Conservation (phyloP, 2,888 invertebrate species). For the Pseudococcus viburni region DNA sequence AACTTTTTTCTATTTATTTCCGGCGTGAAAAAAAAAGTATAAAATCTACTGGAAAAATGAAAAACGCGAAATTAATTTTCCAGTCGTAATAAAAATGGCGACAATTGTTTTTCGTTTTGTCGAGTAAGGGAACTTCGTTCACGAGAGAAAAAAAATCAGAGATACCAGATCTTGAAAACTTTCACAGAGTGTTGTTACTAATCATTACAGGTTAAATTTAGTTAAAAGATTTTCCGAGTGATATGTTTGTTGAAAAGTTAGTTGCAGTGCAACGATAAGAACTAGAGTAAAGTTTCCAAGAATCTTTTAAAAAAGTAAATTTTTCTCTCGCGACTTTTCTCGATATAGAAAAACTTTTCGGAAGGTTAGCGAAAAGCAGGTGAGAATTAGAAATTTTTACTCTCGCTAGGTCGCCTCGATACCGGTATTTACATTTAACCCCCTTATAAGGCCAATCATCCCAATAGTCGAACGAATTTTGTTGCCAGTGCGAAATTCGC, state of each 20-base stretch:
- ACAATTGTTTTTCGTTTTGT: constrained; percentile 7
- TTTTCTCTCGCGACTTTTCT: not conserved
- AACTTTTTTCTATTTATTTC: not conserved
- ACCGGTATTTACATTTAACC: not conserved
- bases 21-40: not conserved
- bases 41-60: not conserved
- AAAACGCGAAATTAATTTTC: not conserved
- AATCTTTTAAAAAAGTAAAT: constrained; percentile 17
- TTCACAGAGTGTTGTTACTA: constrained; percentile 24
- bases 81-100: not conserved
- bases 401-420: not conserved
- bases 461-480: not conserved
- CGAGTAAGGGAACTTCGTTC: not conserved
- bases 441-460: not conserved
- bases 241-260: constrained; percentile 34
- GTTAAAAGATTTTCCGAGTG: constrained; percentile 29
- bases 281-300: not conserved
- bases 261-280: not conserved
- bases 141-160: not conserved
- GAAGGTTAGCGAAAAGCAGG: not conserved
- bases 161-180: constrained; percentile 10
- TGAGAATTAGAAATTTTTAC: constrained; percentile 22
- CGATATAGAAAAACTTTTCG: constrained; percentile 12
- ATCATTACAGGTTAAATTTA: constrained; percentile 30
- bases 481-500: not conserved